These are phyloP conservation scores for Cephalopholis sonnerati DNA, from an alignment of 2,113 vertebrate genomes.

Conservation along the genomic window DNA sequence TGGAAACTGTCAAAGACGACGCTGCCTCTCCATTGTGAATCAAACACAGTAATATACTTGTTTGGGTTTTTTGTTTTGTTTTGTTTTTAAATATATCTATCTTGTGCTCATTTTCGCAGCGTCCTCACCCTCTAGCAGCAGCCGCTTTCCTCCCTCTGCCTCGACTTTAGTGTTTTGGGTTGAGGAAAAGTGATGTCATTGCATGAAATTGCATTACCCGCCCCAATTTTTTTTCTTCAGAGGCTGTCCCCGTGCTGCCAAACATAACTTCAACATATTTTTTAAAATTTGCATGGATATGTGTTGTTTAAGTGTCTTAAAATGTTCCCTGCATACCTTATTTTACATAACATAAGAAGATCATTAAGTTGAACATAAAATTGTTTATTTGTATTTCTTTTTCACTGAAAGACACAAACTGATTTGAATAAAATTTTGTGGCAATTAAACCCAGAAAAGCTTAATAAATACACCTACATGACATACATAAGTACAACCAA, in stretches of 20 bases:
- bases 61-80: no score
- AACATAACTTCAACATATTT: constrained; percentile 65
- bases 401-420: background rate
- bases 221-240: constrained; percentile 65
- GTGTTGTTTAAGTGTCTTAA: constrained; percentile 9
- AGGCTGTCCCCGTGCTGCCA: constrained; percentile 70
- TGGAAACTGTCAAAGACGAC: background rate
- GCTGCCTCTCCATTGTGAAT: constrained; percentile 6
- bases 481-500: background rate
- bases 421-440: background rate
- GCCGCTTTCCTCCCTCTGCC: constrained; percentile 50
- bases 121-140: constrained; percentile 44
- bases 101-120: constrained; percentile 31
- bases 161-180: constrained; percentile 78
- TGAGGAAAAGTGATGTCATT: constrained; percentile 87
- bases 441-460: background rate
- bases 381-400: constrained; percentile 30
- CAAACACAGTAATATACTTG: background rate
- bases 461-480: constrained; percentile 6
- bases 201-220: constrained; percentile 78
- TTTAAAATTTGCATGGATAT: constrained; percentile 9
- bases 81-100: background rate
- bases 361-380: constrained; percentile 17
- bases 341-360: constrained; percentile 3
- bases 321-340: background rate